These are phyloP conservation scores for Mesembrinibis cayennensis DNA, from an alignment of 2,113 vertebrate species.

Conservation along the genomic window DNA sequence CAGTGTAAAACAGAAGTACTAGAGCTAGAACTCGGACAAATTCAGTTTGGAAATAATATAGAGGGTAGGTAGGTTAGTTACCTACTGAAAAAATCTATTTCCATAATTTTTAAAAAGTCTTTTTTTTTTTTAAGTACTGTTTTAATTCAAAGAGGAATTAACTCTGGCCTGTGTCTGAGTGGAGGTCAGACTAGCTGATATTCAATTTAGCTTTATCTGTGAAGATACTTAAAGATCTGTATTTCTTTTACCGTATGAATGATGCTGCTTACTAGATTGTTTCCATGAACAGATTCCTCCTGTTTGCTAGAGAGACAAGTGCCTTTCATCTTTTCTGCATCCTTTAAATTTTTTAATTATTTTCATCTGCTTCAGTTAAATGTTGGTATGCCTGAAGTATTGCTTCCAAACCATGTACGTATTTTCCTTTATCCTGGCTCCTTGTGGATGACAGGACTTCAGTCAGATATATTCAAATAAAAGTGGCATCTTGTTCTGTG, in stretches of 20 bases:
- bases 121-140: neutral
- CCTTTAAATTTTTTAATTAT: neutral
- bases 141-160: neutral
- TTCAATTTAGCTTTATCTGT: neutral
- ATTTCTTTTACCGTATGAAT: neutral
- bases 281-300: neutral
- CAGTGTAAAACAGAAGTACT: neutral
- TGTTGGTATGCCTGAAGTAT: neutral
- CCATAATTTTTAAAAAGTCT: neutral
- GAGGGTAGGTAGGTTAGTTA: neutral
- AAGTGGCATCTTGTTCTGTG: neutral
- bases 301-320: neutral
- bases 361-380: neutral
- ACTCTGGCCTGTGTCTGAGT: neutral
- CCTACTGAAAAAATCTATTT: neutral
- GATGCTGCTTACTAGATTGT: neutral
- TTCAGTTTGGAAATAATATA: neutral
- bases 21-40: neutral
- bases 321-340: neutral
- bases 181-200: neutral
- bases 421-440: neutral
- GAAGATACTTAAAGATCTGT: neutral
- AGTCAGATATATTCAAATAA: neutral
- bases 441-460: neutral
- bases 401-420: neutral